These are phyloP conservation scores for Probaryconus sp. DNA, from an alignment of 1,140 invertebrate genomes.

Conservation along the genomic window DNA sequence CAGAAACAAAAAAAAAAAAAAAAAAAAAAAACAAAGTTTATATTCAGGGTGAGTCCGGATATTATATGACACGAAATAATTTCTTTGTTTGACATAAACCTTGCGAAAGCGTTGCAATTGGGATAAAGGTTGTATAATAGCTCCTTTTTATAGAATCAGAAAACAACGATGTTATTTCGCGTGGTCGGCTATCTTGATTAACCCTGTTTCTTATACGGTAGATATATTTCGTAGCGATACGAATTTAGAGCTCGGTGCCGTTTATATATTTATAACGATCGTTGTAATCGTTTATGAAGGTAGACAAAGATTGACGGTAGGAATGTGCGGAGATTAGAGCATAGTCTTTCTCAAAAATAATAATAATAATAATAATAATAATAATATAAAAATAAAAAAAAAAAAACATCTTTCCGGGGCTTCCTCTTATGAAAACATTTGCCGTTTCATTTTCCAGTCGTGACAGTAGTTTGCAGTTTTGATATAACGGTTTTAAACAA, in stretches of 20 bases:
- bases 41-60: conserved; percentile 30
- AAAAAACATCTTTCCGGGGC: conserved; percentile 49
- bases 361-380: too few species aligned
- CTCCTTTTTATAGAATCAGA: conserved; percentile 30
- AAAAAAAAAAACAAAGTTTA: conserved; percentile 15
- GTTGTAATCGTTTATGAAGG: conserved; percentile 62
- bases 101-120: conserved; percentile 13
- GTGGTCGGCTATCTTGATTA: conserved; percentile 29
- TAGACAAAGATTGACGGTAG: conserved; percentile 59
- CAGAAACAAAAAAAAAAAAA: too few species aligned
- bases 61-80: conserved; percentile 19
- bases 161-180: conserved; percentile 19
- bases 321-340: conserved; percentile 50
- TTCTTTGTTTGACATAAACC: conserved; percentile 15
- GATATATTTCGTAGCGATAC: conserved; percentile 49
- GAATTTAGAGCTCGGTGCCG: conserved; percentile 60
- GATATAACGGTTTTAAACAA: conserved; percentile 35
- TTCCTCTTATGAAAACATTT: conserved; percentile 44
- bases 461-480: conserved; percentile 52
- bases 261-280: conserved; percentile 70
- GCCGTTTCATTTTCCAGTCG: conserved; percentile 32
- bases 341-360: conserved; percentile 19
- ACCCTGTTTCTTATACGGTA: conserved; percentile 37
- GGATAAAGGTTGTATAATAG: conserved; percentile 24
- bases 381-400: conserved; percentile 5